Evolutionary conservation across 2,113 vertebrate genomes (phyloP).

Genomic region (Ia io): DNA sequence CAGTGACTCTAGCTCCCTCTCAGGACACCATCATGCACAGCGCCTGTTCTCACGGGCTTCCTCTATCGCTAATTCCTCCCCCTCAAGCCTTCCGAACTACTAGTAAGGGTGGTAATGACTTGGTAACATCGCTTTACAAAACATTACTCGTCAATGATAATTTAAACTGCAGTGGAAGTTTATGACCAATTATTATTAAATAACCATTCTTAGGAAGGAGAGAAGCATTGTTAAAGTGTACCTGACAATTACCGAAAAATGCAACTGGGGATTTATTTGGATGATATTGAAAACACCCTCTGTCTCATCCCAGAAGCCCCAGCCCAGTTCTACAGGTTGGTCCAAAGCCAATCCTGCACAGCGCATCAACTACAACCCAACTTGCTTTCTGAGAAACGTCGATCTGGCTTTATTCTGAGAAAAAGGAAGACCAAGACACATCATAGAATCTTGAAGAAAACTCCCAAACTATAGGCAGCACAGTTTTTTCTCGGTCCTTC

Average conservation of each 20-base stretch:
- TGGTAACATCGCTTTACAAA: background rate
- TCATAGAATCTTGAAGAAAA: background rate
- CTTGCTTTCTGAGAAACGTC: background rate
- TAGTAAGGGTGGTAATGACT: background rate
- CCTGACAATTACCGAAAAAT: background rate
- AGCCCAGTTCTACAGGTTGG: background rate
- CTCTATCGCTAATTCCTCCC: background rate
- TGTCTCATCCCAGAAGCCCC: background rate
- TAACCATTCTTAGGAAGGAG: background rate
- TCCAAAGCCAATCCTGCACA: background rate
- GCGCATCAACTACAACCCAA: background rate
- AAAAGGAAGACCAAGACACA: background rate
- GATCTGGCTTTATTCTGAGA: background rate
- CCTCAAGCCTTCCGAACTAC: too few relatives aligned
- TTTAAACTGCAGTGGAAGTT: background rate
- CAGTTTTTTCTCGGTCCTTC: background rate
- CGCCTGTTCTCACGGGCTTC: background rate
- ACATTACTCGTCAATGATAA: background rate
- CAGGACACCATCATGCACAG: background rate
- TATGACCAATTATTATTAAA: background rate
- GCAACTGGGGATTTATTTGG: background rate
- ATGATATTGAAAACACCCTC: background rate
- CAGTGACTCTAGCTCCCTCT: background rate
- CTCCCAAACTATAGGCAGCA: background rate
- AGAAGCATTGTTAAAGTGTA: background rate